Evolutionary conservation across 2,113 vertebrate genomes (phyloP), one percentile per base, ranked within the genome.

Genomic region (Chrysemys picta): DNA sequence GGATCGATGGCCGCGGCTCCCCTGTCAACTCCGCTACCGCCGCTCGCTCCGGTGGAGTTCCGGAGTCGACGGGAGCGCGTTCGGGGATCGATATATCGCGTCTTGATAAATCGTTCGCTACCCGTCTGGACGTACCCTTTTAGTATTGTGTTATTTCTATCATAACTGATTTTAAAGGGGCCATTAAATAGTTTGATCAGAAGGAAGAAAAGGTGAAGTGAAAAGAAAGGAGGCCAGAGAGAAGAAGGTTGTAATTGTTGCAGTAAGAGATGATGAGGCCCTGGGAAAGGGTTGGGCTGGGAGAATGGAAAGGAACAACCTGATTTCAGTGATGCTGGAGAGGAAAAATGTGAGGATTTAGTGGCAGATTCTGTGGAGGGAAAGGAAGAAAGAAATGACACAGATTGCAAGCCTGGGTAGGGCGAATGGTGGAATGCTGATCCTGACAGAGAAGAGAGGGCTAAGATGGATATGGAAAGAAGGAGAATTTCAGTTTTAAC

Each of bases 331-430:
- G 47, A 17, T 38, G 45, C 3, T 22, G 31, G 16, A 59, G 53
- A 27, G n/a, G 90, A 89, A 53, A 94, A 56, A 8, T 5, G 6
- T 7, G 10, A 88, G 24, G 9, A 17, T 50, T 53, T 89, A 84
- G 84, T 52, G 19, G 10, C 14, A 93, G 47, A 72, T 5, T 7
- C 21, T 16, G 78, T 31, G 45, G 5, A 65, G 45, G 0, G 1
- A 25, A 92, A 78, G 52, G 0, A 0, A 22, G 10, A 62, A 1
- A 12, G 17, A 4, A 84, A 27, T 17, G 91, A 10, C 2, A 19
- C 42, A 13, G 7, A 90, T 27, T 69, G 16, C n/a, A 92, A 57
- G 24, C 0, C 2, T 83, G 7, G 22, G 13, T 80, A 22, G 31
- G 80, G 92, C 8, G 35, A 88, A 8, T 5, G 2, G 84, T 89